Percentiles rank a stretch among this genome's conserved stretches.
Conservation (phyloP, 2,113 vertebrate species). For the mouse (Mus musculus) region GRCm39 chr8:76546501-76547000, state of each 20-base stretch:
- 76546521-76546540: not conserved
- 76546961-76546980: constrained; percentile 86
- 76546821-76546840: constrained; percentile 82
- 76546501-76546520: not conserved
- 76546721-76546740: constrained; percentile 70
- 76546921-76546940: constrained; percentile 86
- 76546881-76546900: constrained; percentile 85
- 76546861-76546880: constrained; percentile 83
- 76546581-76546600: constrained; percentile 40
- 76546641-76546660: not conserved
- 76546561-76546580: constrained; percentile 14
- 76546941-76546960: constrained; percentile 85
- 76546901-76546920: constrained; percentile 83
- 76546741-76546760: constrained; percentile 73
- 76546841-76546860: constrained; percentile 83
- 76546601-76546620: not conserved
- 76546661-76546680: not conserved
- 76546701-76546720: constrained; percentile 19
- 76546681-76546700: not conserved
- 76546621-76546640: not conserved
- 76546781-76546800: constrained; percentile 73
- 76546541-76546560: constrained; percentile 15
- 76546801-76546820: constrained; percentile 80
- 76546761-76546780: constrained; percentile 76
- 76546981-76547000: constrained; percentile 75